Base-by-base conservation (phyloP, 2,113 vertebrate genomes). In the Sakesphorus luctuosus region DNA sequence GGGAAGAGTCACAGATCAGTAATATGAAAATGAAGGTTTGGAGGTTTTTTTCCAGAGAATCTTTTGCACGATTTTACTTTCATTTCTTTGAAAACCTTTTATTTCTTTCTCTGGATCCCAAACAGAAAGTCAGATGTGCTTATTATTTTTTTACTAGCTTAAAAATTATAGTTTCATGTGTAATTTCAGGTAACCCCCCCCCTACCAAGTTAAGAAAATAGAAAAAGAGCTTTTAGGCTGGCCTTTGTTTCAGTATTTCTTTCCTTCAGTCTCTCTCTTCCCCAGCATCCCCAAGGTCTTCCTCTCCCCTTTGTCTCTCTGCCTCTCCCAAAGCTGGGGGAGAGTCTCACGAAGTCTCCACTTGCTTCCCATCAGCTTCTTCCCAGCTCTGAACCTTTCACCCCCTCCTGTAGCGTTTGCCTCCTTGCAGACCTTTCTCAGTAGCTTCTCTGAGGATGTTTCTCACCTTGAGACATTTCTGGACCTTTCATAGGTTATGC, bases 1-100 rank as follows among this genome's bases (percentile, higher is more conserved):
- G 89, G 93, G 95, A 82, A 93, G 87, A 95, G 44, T 85, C 75
- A 90, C 58, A 88, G 71, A 93, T 11, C 47, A 94, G 87, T 66
- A 94, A 95, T 44, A 69, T 61, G 85, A 83, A 96, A 97, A 95
- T 53, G 52, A 95, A 52, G 33, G 4, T 26, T 43, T 21, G 52
- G 12, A n/a, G 2, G 13, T 81, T 50, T 89, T 84, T 74, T 33
- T 5, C 36, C 47, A 35, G 65, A 52, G 13, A 79, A 76, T 61
- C 35, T 83, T 93, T 47, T 76, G 15, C 17, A 26, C 88, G 19
- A 11, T 92, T 80, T 73, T 76, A 31, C 44, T 86, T 87, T 28
- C 19, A 56, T 69, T 66, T 38, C 46, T 76, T 63, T 72, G 4
- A 29, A 90, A 77, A 80, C 35, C 3, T 35, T 73, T 56, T 7